Evolutionary conservation across 2,888 invertebrate species (phyloP), one percentile per base, ranked within the genome.

Genomic region (Chironomus tentans): DNA sequence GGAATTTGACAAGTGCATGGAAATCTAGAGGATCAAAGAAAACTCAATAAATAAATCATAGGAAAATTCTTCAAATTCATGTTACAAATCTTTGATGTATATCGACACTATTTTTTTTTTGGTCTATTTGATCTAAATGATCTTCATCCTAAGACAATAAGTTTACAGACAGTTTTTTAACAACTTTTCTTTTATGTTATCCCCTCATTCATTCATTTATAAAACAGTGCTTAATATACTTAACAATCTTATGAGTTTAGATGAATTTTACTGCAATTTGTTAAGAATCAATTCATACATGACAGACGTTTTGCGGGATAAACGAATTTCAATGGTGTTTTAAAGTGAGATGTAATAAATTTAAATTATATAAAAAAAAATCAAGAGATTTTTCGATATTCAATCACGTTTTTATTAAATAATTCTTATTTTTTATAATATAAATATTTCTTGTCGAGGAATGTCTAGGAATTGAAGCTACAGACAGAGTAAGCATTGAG

Each of bases 1-100:
- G 89, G 85, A 93, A 91, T 82, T 87, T 96, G 78, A 86, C 94
- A 77, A 87, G 88, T 78, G 93, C 94, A 76, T 96, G 95, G 96
- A 91, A 90, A 82, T 88, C 91, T 50, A 86, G 92, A 81, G 91
- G 91, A 73, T 85, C 87, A 12, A 76, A 69, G 56, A 76, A 76
- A 28, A 68, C 86, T 78, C 90, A 92, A 80, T 93, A 88, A 92
- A 80, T 93, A 88, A 85, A 78, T 47, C 69, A 47, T 56, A 15
- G 56, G n/a, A 15, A 56, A 56, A 56, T 56, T 15, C 15, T 15
- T n/a, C 0, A 65, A 10, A 3, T 21, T 65, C 21, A 24, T 22
- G 6, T 24, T 15, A 15, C 50, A 50, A 15, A 56, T 56, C 2
- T 7, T 56, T 18, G 56, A 56, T 56, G 15, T 56, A 56, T 18